Evolutionary conservation across 2,888 invertebrate species (phyloP).

Genomic region (Abrostola triplasia): DNA sequence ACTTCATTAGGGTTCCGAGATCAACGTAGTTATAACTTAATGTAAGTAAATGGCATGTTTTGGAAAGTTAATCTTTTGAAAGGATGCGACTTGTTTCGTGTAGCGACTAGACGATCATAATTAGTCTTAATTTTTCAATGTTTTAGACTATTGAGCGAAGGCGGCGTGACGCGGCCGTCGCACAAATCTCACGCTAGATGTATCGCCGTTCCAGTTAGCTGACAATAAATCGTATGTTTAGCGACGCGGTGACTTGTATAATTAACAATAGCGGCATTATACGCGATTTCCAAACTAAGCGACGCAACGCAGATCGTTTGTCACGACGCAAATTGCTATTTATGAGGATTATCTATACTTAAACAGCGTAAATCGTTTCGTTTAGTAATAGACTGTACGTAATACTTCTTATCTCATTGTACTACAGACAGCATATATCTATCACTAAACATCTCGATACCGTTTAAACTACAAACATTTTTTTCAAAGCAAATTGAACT

Average conservation of each 20-base stretch:
- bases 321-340: conserved; percentile 86
- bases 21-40: conserved; percentile 56
- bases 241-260: conserved; percentile 85
- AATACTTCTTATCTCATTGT: conserved; percentile 43
- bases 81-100: conserved; percentile 58
- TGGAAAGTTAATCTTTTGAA: conserved; percentile 70
- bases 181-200: conserved; percentile 79
- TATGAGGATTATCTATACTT: conserved; percentile 84
- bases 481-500: too few species aligned
- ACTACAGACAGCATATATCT: conserved; percentile 4
- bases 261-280: conserved; percentile 86
- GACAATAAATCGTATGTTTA: conserved; percentile 87
- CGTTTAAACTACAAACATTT: too few species aligned
- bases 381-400: conserved; percentile 55
- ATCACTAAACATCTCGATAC: too few species aligned
- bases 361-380: conserved; percentile 68
- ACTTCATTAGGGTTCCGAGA: conserved; percentile 68
- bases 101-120: conserved; percentile 61
- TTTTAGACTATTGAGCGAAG: conserved; percentile 72
- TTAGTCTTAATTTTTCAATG: conserved; percentile 77
- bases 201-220: conserved; percentile 81
- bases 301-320: conserved; percentile 80
- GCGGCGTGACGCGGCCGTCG: conserved; percentile 64
- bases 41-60: conserved; percentile 55
- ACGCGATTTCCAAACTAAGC: conserved; percentile 86